Conservation (phyloP, 2,113 vertebrate genomes). For the Orycteropus afer region DNA sequence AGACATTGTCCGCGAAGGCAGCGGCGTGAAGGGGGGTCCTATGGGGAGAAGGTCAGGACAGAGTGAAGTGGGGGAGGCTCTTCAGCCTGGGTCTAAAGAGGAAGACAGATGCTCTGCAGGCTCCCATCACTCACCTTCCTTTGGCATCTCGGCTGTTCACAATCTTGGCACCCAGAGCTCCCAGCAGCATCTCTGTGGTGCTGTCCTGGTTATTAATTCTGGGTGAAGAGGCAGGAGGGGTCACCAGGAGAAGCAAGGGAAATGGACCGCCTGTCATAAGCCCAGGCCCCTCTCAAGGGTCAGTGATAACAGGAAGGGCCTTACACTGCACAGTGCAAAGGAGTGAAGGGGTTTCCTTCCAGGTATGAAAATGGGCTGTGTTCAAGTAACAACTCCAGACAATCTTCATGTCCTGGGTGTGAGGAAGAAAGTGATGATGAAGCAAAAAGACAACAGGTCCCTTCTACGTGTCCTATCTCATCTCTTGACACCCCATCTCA, state of each 20-base stretch:
- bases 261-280: not conserved
- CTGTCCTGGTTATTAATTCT: slow-evolving; percentile 95
- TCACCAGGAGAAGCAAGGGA: not conserved
- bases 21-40: slow-evolving; percentile 97
- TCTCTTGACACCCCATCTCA: not conserved
- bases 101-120: not conserved
- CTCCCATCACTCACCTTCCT: slow-evolving; percentile 91
- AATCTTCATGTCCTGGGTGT: slow-evolving; percentile 93
- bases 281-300: not conserved
- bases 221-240: not conserved
- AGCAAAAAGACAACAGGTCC: not conserved
- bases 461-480: not conserved
- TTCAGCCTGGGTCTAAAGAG: not conserved
- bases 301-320: slow-evolving; percentile 77
- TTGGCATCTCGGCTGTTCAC: slow-evolving; percentile 94
- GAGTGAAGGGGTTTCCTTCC: slow-evolving; percentile 95
- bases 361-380: slow-evolving; percentile 93
- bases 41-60: not conserved
- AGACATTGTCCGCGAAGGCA: slow-evolving; percentile 93
- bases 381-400: slow-evolving; percentile 99
- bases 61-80: not conserved
- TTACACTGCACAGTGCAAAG: slow-evolving; percentile 99
- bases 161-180: slow-evolving; percentile 92
- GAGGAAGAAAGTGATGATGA: not conserved
- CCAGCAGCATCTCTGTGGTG: slow-evolving; percentile 94